Evolutionary conservation across 1,140 invertebrate genomes (phyloP).

Genomic region (Papilio helenus): DNA sequence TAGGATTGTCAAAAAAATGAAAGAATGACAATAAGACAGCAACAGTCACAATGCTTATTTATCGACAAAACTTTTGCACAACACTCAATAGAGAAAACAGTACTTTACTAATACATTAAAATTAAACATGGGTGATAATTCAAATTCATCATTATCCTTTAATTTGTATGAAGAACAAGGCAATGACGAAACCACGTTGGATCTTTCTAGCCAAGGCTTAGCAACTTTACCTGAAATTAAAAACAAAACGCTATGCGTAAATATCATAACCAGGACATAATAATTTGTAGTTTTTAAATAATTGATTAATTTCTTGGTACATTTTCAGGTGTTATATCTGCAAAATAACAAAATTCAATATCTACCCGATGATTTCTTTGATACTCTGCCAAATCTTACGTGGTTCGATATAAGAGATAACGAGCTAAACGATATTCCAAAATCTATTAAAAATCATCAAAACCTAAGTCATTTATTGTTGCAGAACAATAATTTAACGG

Average conservation of each 20-base stretch:
- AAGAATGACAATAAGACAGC: slow-evolving; percentile 8
- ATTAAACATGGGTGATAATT: slow-evolving; percentile 40
- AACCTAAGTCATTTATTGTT: slow-evolving; percentile 83
- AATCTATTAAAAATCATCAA: slow-evolving; percentile 79
- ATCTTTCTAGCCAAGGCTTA: slow-evolving; percentile 54
- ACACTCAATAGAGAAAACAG: neutral
- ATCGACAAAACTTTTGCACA: slow-evolving; percentile 22
- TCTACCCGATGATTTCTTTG: slow-evolving; percentile 83
- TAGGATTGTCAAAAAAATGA: neutral
- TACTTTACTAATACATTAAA: neutral
- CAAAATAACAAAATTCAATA: slow-evolving; percentile 81
- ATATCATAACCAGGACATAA: slow-evolving; percentile 39
- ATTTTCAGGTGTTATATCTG: slow-evolving; percentile 83
- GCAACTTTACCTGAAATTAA: slow-evolving; percentile 52
- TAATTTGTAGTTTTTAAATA: neutral
- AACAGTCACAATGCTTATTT: neutral
- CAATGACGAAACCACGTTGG: slow-evolving; percentile 52
- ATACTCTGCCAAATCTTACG: slow-evolving; percentile 74
- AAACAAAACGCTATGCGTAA: slow-evolving; percentile 57
- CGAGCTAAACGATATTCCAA: slow-evolving; percentile 78
- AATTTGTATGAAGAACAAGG: slow-evolving; percentile 64
- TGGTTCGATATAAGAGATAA: slow-evolving; percentile 85
- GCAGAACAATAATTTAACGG: slow-evolving; percentile 83
- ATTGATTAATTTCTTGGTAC: neutral
- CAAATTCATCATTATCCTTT: slow-evolving; percentile 33